Base-by-base conservation (phyloP, 2,888 invertebrate genomes). In the Thecophora atra region DNA sequence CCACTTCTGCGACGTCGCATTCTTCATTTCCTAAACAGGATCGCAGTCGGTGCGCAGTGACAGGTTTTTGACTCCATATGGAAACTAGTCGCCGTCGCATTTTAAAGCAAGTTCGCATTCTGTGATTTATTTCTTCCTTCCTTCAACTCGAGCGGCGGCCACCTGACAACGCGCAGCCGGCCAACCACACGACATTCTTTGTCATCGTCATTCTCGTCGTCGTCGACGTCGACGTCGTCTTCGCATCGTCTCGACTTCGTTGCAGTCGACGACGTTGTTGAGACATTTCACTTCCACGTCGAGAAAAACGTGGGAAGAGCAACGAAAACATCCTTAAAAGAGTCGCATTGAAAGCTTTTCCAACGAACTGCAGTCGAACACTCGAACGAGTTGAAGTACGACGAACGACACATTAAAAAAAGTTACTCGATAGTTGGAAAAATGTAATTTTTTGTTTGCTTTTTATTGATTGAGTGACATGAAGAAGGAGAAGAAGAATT, bases 21-120 rank as follows among this genome's bases (percentile, higher is more conserved):
- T 54, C 67, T 19, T 7, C 37, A 47, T 51, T 69, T 69, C 69
- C 69, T 51, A 62, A 69, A 69, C 69, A 69, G 69, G 69, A 69
- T 69, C 30, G 8, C 47, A 13, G 28, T 26, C 26, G 17, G 24
- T 17, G 13, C 44, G 44, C 30, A 51, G 30, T 60, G 69, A 62
- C 69, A 69, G 69, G 69, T 69, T 69, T 69, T 60, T 69, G 28
- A 13, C 47, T 60, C 60, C 44, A 47, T 26, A 47, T 60, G 69
- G 60, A 47, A 69, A 60, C 69, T 47, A 60, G 60, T 69, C 60
- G 60, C 19, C 21, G 13, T 30, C 37, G 54, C 54, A 37, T 52
- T 67, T 30, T n/a, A 54, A 54, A 54, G 52, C 67, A 54, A 64
- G 47, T 64, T 64, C 63, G 42, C 42, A 63, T 42, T 37, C 21